Percentiles rank a stretch among this genome's conserved stretches.
phyloP scores from a whole-genome alignment of 2,888 invertebrate genomes.

The Noctua fimbriata region DNA sequence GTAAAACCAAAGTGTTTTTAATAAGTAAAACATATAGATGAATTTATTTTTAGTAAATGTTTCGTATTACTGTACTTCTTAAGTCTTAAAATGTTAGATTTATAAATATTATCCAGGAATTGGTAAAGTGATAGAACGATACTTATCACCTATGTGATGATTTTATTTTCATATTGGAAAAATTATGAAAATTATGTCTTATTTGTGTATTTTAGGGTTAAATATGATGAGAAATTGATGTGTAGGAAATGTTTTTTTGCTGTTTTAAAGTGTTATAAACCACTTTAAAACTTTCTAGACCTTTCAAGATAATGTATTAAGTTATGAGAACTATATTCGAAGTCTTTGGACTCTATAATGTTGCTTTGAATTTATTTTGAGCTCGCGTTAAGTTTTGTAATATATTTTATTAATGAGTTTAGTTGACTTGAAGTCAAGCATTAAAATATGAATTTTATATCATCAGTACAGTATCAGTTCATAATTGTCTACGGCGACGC shows the following conservation, averaged over 20 bases:
- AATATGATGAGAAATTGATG: not conserved
- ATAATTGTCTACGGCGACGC: not conserved
- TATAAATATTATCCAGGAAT: conserved; percentile 17
- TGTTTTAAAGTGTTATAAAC: not conserved
- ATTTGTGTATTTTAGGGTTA: not conserved
- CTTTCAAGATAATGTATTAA: not conserved
- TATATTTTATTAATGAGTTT: conserved; percentile 25
- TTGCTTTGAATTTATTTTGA: conserved; percentile 20
- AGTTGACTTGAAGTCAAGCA: not conserved
- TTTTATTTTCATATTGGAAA: conserved; percentile 6
- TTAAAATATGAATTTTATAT: conserved; percentile 16
- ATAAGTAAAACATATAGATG: conserved; percentile 13
- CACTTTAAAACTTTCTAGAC: too few relatives aligned
- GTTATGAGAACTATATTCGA: not conserved
- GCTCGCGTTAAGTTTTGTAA: conserved; percentile 21
- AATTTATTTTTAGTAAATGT: conserved; percentile 12
- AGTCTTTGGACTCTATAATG: conserved; percentile 31
- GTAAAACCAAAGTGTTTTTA: conserved; percentile 19
- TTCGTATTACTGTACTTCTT: conserved; percentile 22
- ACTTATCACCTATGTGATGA: conserved; percentile 27
- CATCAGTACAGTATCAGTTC: not conserved
- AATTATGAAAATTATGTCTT: not conserved
- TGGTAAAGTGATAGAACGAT: conserved; percentile 31
- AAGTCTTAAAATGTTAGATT: conserved; percentile 22
- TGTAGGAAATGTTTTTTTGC: not conserved